Evolutionary conservation across 2,113 vertebrate species (phyloP).

Genomic region (Oryzias woworae): DNA sequence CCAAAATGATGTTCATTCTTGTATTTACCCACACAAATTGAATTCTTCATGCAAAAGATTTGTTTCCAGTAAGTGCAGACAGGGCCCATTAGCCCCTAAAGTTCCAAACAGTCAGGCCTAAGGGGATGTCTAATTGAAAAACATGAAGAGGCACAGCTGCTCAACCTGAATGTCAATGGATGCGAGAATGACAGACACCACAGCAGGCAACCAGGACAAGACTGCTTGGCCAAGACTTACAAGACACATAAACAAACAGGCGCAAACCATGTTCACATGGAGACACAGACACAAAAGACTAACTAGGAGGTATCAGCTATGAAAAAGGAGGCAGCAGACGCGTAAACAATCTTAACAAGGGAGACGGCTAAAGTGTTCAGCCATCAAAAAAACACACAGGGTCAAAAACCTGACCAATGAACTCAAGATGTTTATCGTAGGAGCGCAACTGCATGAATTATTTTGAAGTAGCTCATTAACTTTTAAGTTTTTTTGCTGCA

Average conservation of each 20-base stretch:
- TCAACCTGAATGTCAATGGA: slow-evolving; percentile 73
- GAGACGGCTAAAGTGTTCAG: slow-evolving; percentile 15
- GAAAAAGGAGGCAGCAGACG: slow-evolving; percentile 15
- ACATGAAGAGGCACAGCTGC: slow-evolving; percentile 66
- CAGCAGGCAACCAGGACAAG: slow-evolving; percentile 57
- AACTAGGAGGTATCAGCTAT: slow-evolving; percentile 28
- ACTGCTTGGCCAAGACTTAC: slow-evolving; percentile 60
- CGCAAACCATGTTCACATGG: slow-evolving; percentile 37
- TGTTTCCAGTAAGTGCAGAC: slow-evolving; percentile 50
- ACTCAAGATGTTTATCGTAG: slow-evolving; percentile 44
- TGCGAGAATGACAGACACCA: slow-evolving; percentile 61
- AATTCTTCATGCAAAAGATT: slow-evolving; percentile 12
- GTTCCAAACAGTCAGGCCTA: slow-evolving; percentile 61
- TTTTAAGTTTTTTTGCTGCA: slow-evolving; percentile 11
- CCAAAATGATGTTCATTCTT: not conserved
- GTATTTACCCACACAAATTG: not conserved
- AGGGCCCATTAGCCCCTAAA: slow-evolving; percentile 62
- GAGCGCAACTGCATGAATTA: slow-evolving; percentile 13
- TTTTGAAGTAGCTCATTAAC: slow-evolving; percentile 23
- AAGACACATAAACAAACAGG: slow-evolving; percentile 66
- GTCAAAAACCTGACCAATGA: slow-evolving; percentile 28
- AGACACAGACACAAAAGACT: slow-evolving; percentile 36
- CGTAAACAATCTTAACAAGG: slow-evolving; percentile 28
- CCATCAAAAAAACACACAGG: slow-evolving; percentile 25
- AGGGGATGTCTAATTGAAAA: slow-evolving; percentile 75